Conservation (phyloP, 2,888 invertebrate genomes). For the Sialis lutaria region DNA sequence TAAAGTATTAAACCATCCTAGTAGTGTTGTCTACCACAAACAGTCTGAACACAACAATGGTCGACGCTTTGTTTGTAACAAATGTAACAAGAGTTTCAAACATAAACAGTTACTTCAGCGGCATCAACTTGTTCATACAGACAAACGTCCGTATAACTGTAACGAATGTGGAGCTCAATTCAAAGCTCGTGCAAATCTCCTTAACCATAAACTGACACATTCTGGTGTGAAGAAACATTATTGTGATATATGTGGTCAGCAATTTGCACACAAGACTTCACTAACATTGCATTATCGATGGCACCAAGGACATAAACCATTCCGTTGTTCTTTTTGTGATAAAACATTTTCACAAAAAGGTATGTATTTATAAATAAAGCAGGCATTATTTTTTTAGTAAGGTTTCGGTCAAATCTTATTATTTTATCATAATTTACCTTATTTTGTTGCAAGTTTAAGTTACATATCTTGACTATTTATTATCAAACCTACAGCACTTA, state of each 20-base stretch:
- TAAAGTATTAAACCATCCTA: slow-evolving; percentile 51
- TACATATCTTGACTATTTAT: too few relatives aligned
- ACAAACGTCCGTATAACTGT: slow-evolving; percentile 44
- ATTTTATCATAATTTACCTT: too few relatives aligned
- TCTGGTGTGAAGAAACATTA: slow-evolving; percentile 51
- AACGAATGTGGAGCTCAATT: slow-evolving; percentile 40
- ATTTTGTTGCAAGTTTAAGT: too few relatives aligned
- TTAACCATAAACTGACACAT: slow-evolving; percentile 56
- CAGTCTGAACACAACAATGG: slow-evolving; percentile 49
- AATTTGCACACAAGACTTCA: slow-evolving; percentile 62
- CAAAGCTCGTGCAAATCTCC: slow-evolving; percentile 52
- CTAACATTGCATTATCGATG: slow-evolving; percentile 55
- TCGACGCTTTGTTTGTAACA: slow-evolving; percentile 51
- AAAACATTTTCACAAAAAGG: slow-evolving; percentile 64
- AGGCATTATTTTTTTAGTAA: too few relatives aligned
- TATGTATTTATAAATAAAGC: slow-evolving; percentile 39
- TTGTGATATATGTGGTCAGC: slow-evolving; percentile 53
- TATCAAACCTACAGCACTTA: too few relatives aligned
- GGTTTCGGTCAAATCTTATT: too few relatives aligned
- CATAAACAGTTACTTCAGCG: slow-evolving; percentile 54
- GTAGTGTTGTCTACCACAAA: slow-evolving; percentile 58
- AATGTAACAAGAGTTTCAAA: slow-evolving; percentile 58
- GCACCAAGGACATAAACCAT: slow-evolving; percentile 54
- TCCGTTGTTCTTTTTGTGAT: slow-evolving; percentile 44
- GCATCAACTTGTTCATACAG: slow-evolving; percentile 65